Percentiles rank a stretch among this genome's conserved stretches.
These are phyloP conservation scores for Hirtodrosophila trivittata DNA, from an alignment of 2,888 invertebrate genomes.

Conservation along the genomic window DNA sequence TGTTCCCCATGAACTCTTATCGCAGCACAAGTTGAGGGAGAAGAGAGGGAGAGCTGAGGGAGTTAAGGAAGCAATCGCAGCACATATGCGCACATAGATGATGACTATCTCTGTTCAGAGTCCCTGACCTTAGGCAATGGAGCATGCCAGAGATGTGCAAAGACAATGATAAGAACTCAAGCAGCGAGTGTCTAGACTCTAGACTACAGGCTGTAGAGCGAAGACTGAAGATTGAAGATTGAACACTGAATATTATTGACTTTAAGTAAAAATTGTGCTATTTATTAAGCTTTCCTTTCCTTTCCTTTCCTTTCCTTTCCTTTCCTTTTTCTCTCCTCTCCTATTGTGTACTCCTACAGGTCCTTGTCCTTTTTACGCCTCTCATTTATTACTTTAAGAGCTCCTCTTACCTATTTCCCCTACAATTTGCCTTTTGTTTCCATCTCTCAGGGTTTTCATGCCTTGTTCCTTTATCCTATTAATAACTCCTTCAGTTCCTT, in stretches of 20 bases:
- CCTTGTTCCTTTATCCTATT: no score
- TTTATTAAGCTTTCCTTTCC: not conserved
- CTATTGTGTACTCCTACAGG: no score
- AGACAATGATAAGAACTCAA: conserved; percentile 19
- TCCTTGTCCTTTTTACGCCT: no score
- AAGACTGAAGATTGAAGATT: not conserved
- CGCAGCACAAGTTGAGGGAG: not conserved
- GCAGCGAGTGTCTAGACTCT: conserved; percentile 1
- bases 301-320: not conserved
- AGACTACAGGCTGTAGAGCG: not conserved
- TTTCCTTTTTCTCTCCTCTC: no score
- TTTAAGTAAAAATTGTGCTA: conserved; percentile 8
- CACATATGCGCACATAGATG: conserved; percentile 3
- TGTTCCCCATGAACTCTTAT: conserved; percentile 19
- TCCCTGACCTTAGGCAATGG: conserved; percentile 41
- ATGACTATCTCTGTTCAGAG: not conserved
- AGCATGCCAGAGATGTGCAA: conserved; percentile 7
- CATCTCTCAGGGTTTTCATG: no score
- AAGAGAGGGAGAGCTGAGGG: no score
- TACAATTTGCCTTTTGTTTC: no score
- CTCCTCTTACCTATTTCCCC: no score
- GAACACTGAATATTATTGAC: no score
- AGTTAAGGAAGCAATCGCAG: no score
- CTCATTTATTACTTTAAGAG: no score
- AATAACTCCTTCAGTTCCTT: no score